These are phyloP conservation scores for Panthera uncia DNA, from an alignment of 2,113 vertebrate genomes.

Conservation along the genomic window DNA sequence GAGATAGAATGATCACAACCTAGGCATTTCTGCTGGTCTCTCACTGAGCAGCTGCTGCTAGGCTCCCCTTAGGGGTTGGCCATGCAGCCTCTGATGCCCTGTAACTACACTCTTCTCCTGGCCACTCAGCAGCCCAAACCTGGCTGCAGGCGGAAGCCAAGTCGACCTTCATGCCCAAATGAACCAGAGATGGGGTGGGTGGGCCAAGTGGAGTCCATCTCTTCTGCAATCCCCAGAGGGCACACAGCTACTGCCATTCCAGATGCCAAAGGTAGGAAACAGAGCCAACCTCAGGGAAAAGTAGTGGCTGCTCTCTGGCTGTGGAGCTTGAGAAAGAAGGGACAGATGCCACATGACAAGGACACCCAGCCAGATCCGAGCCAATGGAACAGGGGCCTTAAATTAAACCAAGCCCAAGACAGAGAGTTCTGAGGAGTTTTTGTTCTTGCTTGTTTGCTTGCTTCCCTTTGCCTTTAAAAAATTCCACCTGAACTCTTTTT, in stretches of 20 bases:
- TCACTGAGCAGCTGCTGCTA: background rate
- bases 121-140: conserved; percentile 13
- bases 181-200: conserved; percentile 36
- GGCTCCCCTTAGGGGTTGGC: background rate
- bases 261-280: conserved; percentile 51
- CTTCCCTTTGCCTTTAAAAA: background rate
- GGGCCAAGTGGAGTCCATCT: conserved; percentile 31
- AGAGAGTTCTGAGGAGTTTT: background rate
- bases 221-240: conserved; percentile 34
- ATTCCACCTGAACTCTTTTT: background rate
- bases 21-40: background rate
- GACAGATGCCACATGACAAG: conserved; percentile 31
- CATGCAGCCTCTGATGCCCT: background rate
- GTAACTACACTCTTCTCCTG: background rate
- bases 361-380: conserved; percentile 30
- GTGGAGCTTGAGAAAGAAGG: conserved; percentile 23
- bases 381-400: background rate
- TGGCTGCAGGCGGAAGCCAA: conserved; percentile 53
- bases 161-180: conserved; percentile 61
- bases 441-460: background rate
- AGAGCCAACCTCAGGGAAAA: conserved; percentile 60
- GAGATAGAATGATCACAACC: background rate
- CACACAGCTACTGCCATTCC: conserved; percentile 17
- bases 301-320: conserved; percentile 39
- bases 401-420: background rate